Percentiles rank a stretch among this genome's conserved stretches.
Evolutionary conservation across 2,797 vertebrate genomes (phyloP).

Genomic region (Gallinago nigripennis): DNA sequence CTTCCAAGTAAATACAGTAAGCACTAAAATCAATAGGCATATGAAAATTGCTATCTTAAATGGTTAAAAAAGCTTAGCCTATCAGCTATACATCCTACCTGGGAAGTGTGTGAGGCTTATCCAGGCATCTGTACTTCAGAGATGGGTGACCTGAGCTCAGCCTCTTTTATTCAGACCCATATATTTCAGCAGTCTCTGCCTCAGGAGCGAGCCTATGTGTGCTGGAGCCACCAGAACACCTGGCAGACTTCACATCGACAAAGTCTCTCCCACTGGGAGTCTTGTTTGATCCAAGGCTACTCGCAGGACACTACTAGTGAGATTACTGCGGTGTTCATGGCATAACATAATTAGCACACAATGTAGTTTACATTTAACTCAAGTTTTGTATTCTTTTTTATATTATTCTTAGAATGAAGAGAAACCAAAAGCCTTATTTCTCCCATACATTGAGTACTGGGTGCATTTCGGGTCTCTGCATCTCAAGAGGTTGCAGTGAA

Average conservation of each 20-base stretch:
- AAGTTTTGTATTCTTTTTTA: neutral
- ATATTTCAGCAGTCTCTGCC: neutral
- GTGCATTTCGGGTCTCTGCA: neutral
- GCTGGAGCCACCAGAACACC: neutral
- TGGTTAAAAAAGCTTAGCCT: neutral
- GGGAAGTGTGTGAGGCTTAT: neutral
- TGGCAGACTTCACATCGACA: neutral
- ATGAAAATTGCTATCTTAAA: neutral
- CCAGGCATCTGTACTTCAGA: neutral
- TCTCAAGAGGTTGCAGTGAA: neutral
- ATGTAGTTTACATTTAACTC: neutral
- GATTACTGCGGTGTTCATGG: neutral
- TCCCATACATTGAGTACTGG: neutral
- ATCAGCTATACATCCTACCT: neutral
- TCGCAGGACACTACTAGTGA: neutral
- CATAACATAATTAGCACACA: neutral
- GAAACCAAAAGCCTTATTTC: neutral
- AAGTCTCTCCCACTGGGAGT: neutral
- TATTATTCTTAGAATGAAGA: neutral
- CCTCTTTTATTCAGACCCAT: fast-evolving
- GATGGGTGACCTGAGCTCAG: neutral
- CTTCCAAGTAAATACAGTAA: neutral
- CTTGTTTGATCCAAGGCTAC: neutral
- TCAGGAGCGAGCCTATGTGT: neutral
- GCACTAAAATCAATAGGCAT: neutral